Evolutionary conservation across 1,140 invertebrate species (phyloP), one percentile per base, ranked within the genome.

Genomic region (Trichoplusia ni): DNA sequence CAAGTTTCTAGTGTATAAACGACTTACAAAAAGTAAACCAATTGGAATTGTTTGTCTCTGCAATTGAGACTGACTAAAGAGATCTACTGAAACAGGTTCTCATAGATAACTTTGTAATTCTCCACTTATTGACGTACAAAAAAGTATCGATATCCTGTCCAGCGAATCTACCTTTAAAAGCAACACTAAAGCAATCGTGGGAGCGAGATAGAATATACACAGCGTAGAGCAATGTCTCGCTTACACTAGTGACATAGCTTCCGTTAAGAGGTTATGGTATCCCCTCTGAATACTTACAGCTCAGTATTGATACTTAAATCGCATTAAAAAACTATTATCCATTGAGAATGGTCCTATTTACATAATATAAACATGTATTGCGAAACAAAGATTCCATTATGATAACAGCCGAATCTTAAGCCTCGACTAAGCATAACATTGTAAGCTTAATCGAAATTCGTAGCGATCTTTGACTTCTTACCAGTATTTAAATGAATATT

Each of bases 341-440:
- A 49, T 61, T 71, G 51, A 75, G 64, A 78, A 80, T 77, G 49
- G 68, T 23, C 53, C 37, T 63, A 82, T 82, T 82, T 76, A 75
- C 78, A 81, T 82, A 82, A 79, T 81, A n/a, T n/a, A n/a, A n/a
- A n/a, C n/a, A n/a, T n/a, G n/a, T n/a, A n/a, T n/a, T n/a, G n/a
- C n/a, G n/a, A n/a, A n/a, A n/a, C n/a, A n/a, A n/a, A 72, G 77
- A 81, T 81, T 63, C 64, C 69, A 69, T 69, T 74, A 70, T 72
- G 75, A 82, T 82, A 75, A 49, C 62, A 61, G 29, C 59, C 47
- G 54, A 71, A 59, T 59, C 69, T 56, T 13, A 51, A 33, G 8
- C 5, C 11, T 8, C n/a, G 13, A 51, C 18, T 18, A 3, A 35
- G n/a, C 2, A 23, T 44, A 11, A 23, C 13, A 47, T 29, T n/a